phyloP scores from a whole-genome alignment of 2,888 invertebrate species.

The Xanthorhoe spadicearia region DNA sequence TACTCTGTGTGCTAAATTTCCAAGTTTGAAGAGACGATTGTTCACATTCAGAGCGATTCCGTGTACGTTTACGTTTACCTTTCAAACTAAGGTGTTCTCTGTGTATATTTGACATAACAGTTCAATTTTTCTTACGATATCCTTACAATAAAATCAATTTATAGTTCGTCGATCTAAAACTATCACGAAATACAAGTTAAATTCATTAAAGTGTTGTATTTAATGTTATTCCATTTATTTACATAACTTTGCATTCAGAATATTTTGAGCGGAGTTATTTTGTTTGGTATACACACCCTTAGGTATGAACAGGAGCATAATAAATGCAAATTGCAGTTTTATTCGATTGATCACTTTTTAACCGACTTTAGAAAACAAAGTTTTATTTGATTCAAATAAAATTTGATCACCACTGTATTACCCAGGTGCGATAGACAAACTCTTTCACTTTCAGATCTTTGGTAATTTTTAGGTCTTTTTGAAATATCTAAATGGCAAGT shows the following conservation, averaged over 20 bases:
- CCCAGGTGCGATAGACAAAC: too few species aligned
- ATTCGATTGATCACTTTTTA: background rate
- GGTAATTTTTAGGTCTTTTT: too few species aligned
- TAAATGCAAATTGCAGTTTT: background rate
- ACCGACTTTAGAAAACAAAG: too few species aligned
- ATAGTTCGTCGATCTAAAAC: too few species aligned
- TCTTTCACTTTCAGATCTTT: too few species aligned
- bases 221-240: slow-evolving; percentile 7
- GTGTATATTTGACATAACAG: too few species aligned
- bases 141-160: too few species aligned
- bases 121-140: too few species aligned
- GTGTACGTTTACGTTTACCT: slow-evolving; percentile 25
- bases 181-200: background rate
- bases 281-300: background rate
- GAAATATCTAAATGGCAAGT: too few species aligned
- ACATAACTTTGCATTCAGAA: slow-evolving; percentile 13
- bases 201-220: background rate
- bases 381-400: too few species aligned
- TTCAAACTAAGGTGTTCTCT: slow-evolving; percentile 13
- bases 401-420: too few species aligned
- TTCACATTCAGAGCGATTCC: slow-evolving; percentile 20
- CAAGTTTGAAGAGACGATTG: slow-evolving; percentile 38
- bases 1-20: slow-evolving; percentile 31
- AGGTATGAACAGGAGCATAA: background rate
- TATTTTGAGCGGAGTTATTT: slow-evolving; percentile 5